These are phyloP conservation scores for Bibio marci DNA, from an alignment of 2,888 invertebrate genomes.

Conservation along the genomic window DNA sequence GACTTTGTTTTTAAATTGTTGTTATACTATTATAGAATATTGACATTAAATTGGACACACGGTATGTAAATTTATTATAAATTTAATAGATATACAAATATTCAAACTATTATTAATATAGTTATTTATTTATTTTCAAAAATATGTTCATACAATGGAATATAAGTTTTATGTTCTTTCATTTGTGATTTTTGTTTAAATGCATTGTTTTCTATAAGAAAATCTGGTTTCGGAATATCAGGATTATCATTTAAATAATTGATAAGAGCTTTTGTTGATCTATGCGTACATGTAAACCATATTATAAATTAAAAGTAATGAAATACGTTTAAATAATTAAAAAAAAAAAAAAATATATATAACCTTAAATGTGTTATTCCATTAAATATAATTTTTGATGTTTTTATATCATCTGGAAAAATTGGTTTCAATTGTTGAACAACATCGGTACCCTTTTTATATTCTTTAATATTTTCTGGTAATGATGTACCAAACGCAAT, in stretches of 20 bases:
- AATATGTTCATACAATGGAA: too few relatives aligned
- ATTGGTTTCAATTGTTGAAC: slow-evolving; percentile 20
- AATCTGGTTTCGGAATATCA: slow-evolving; percentile 18
- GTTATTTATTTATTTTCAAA: too few relatives aligned
- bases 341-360: neutral
- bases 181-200: neutral
- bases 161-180: too few relatives aligned
- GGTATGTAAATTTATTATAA: too few relatives aligned
- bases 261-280: slow-evolving; percentile 21
- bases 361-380: slow-evolving; percentile 24
- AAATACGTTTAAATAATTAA: neutral
- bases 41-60: too few relatives aligned
- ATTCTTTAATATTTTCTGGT: slow-evolving; percentile 19
- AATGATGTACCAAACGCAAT: slow-evolving; percentile 27
- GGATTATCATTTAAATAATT: slow-evolving; percentile 21
- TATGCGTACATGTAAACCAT: neutral
- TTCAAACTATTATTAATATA: too few relatives aligned
- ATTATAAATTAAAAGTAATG: neutral
- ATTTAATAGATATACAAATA: too few relatives aligned
- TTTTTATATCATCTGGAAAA: slow-evolving; percentile 22
- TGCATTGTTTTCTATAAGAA: slow-evolving; percentile 14
- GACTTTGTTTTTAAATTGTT: too few relatives aligned
- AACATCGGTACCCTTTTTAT: slow-evolving; percentile 14
- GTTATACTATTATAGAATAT: too few relatives aligned
- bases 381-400: slow-evolving; percentile 23